Evolutionary conservation across 2,797 vertebrate genomes (phyloP), one percentile per base, ranked within the genome.

Genomic region (Champsocephalus esox): DNA sequence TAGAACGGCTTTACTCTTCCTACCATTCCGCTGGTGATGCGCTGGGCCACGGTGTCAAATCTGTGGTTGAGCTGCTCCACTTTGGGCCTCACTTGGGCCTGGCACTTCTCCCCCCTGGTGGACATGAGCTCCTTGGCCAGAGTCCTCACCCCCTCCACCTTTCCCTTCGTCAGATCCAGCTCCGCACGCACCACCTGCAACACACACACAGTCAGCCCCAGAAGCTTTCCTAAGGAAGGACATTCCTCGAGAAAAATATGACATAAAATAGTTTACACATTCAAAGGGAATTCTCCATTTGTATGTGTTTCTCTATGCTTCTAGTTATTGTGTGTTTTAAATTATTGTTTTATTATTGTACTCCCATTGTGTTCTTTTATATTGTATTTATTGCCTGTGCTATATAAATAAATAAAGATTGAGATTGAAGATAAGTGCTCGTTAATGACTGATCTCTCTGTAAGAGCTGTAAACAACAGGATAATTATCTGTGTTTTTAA

Each of bases 11-110:
- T 9, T 16, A 32, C 1, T 12, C 38, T 12, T 62, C 9, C 14
- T 92, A 99, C 98, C 98, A 95, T 95, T 85, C 95, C 96, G 76
- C 90, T 95, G 87, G 95, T 75, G 93, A 99, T 97, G 92, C 96
- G 96, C 48, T 96, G 96, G 7, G 95, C 90, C 73, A 99, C 28
- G 77, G 87, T 34, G 81, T 95, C 93, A 86, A 97, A 99, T 77
- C 94, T 95, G 72, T 95, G 95, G 92, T 96, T 95, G 79, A 99
- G 95, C 83, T 96, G 95, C 88, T 97, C 92, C 86, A 99, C 88
- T 90, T 96, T 96, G 66, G 96, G 96, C 82, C 97, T 93, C 88
- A 99, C 92, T 86, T 96, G 91, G 83, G 95, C 95, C 92, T 95
- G 96, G 93, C 97, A 99, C 92, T 97, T 96, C 83, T 97, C 95